Conservation (phyloP, 53 echinoderm and acorn worm species). For the Hippasteria phrygiana region DNA sequence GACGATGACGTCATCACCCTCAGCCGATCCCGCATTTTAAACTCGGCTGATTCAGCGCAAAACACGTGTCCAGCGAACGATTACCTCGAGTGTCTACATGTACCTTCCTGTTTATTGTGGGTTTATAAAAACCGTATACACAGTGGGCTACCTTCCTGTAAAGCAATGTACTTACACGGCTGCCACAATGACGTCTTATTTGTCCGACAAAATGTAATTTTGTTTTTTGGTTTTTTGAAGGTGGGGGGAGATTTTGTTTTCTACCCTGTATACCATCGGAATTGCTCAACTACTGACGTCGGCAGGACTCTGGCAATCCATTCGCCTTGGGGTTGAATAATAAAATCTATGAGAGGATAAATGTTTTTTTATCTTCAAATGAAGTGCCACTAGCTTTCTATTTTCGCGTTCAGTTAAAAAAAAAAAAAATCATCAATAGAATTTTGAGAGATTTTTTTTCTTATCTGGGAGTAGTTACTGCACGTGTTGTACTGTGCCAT, state of each 20-base stretch:
- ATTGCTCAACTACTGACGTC: conserved; percentile 5
- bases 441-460: background rate
- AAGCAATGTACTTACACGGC: background rate
- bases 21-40: conserved; percentile 1
- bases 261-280: background rate
- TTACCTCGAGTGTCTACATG: conserved; percentile 2
- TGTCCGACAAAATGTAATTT: conserved; percentile 11
- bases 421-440: background rate
- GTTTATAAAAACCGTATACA: conserved; percentile 6
- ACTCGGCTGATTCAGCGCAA: conserved; percentile 34
- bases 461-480: no score
- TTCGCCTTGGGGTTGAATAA: background rate
- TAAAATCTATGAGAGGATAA: background rate
- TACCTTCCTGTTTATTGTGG: conserved; percentile 35
- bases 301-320: background rate
- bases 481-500: no score
- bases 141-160: background rate
- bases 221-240: conserved; percentile 3
- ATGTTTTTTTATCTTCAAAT: background rate
- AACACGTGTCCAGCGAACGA: conserved; percentile 30
- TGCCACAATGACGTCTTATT: conserved; percentile 53
- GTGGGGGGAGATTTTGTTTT: background rate
- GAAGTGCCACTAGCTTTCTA: background rate
- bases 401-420: background rate
- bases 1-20: conserved; percentile 58